phyloP scores from a whole-genome alignment of 35 echinoderm and acorn worm genomes.

The Amphiura filiformis region DNA sequence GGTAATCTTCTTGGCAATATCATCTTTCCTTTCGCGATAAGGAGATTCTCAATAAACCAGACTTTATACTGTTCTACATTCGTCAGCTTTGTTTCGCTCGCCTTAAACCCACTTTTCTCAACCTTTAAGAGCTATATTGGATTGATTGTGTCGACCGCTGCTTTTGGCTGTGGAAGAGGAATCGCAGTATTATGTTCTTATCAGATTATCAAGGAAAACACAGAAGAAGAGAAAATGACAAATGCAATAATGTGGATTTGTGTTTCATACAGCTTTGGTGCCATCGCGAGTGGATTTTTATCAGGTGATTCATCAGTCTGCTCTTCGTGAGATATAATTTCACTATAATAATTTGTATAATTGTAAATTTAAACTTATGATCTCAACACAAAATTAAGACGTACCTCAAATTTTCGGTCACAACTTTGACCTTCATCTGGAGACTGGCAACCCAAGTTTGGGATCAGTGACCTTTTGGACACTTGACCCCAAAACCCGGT shows the following conservation, averaged over 20 bases:
- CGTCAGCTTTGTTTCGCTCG: not conserved
- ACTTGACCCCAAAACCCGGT: too few species aligned
- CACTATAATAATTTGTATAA: too few species aligned
- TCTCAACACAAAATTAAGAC: too few species aligned
- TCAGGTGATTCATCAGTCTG: too few species aligned
- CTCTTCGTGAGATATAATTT: too few species aligned
- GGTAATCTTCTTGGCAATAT: not conserved
- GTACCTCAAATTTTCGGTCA: too few species aligned
- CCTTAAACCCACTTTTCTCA: not conserved
- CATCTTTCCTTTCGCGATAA: not conserved
- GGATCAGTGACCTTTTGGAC: too few species aligned
- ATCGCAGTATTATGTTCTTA: not conserved
- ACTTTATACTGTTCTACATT: not conserved
- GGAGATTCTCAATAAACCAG: not conserved
- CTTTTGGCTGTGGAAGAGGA: not conserved
- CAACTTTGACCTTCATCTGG: too few species aligned
- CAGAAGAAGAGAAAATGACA: not conserved
- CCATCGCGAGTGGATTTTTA: not conserved
- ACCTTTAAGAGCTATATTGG: not conserved
- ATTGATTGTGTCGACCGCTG: not conserved
- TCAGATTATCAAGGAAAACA: not conserved
- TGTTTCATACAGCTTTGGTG: not conserved
- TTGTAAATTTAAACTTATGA: too few species aligned
- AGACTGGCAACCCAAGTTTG: too few species aligned
- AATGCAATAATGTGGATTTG: not conserved